Percentiles rank a stretch among this genome's conserved stretches.
phyloP scores from a whole-genome alignment of 2,888 invertebrate genomes.

The Marasmarcha lunaedactyla region DNA sequence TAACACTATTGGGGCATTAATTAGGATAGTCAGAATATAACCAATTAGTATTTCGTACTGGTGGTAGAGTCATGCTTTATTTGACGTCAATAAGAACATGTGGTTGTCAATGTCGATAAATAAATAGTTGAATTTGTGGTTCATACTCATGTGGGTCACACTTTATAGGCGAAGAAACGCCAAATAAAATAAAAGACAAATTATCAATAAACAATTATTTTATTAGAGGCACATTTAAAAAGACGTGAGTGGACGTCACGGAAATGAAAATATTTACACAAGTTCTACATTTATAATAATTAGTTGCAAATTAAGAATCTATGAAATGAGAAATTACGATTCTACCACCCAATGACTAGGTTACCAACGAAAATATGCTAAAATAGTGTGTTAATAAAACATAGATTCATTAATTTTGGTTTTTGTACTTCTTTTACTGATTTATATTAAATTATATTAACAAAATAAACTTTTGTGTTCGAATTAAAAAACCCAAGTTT shows the following conservation, averaged over 20 bases:
- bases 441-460: slow-evolving; percentile 1
- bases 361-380: neutral
- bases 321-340: slow-evolving; percentile 15
- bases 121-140: too few relatives aligned
- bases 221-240: slow-evolving; percentile 63
- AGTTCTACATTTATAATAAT: slow-evolving; percentile 1
- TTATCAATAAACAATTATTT: slow-evolving; percentile 38
- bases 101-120: too few relatives aligned
- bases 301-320: neutral
- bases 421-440: too few relatives aligned
- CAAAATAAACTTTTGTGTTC: slow-evolving; percentile 3
- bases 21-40: too few relatives aligned
- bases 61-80: too few relatives aligned
- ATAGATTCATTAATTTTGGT: neutral
- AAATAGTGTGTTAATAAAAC: too few relatives aligned
- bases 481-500: too few relatives aligned
- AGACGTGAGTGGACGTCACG: slow-evolving; percentile 24
- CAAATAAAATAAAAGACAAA: slow-evolving; percentile 17
- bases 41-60: too few relatives aligned
- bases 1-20: too few relatives aligned
- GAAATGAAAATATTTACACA: slow-evolving; percentile 5
- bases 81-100: too few relatives aligned
- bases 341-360: slow-evolving; percentile 3
- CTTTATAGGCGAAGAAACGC: too few relatives aligned
- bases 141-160: too few relatives aligned